Evolutionary conservation across 2,797 vertebrate species (phyloP), one percentile per base, ranked within the genome.

Genomic region (Margarornis squamiger): DNA sequence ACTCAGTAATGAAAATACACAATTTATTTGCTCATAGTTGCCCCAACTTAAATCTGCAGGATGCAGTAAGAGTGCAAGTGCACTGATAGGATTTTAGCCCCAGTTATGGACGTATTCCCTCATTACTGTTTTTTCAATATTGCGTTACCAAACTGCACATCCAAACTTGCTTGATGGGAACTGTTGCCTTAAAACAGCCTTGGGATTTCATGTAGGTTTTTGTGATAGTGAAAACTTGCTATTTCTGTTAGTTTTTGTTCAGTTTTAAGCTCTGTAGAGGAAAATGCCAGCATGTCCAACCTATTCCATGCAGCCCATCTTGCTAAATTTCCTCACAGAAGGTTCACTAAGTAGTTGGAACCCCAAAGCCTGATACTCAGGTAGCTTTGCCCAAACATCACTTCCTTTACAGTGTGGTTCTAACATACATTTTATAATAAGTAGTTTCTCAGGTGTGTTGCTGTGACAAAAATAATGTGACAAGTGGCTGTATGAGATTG

Each of bases 361-460:
- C 36, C 45, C 9, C 2, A 2, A 36, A 59, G 36, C 20, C 59
- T 54, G 36, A 2, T 32, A 34, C 38, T 32, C 21, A 34, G 57
- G 16, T 41, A 41, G 1, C 41, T 55, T 59, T 3, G 32, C 7
- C 27, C 71, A 41, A 6, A 43, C 18, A 45, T 58, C 18, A 10
- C n/a, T 85, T 63, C 15, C 54, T 59, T 46, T 16, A 0, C 38
- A 32, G 3, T 24, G 58, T 18, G 34, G 3, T 30, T 81, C 20
- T 32, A 6, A 8, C 13, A 9, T 8, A 1, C 1, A 0, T 52
- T 54, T 46, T n/a, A 1, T 43, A 10, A 14, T n/a, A 15, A 27
- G 0, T 1, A 9, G 24, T 9, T 89, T 43, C 65, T 86, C 29
- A 16, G 1, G 1, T 43, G 48, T 27, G 2, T 59, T 78, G 23